Conservation (phyloP, 2,797 vertebrate species). For the Apogon hyalosoma region DNA sequence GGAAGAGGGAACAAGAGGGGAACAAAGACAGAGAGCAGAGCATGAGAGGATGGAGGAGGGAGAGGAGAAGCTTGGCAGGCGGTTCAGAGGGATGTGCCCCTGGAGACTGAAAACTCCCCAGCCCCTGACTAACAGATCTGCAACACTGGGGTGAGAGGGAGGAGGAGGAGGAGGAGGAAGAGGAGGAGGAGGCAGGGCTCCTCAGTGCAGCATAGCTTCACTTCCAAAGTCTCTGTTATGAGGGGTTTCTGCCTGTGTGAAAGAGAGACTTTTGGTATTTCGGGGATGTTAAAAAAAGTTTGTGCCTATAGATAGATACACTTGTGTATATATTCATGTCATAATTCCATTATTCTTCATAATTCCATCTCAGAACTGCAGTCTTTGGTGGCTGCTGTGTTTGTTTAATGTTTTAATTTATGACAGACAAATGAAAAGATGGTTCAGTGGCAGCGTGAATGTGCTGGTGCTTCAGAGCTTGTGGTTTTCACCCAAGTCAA, state of each 20-base stretch:
- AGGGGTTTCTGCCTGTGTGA: slow-evolving; percentile 36
- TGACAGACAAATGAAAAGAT: slow-evolving; percentile 63
- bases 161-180: slow-evolving; percentile 26
- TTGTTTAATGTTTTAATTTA: slow-evolving; percentile 64
- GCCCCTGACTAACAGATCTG: slow-evolving; percentile 73
- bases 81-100: slow-evolving; percentile 79
- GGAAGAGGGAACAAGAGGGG: slow-evolving; percentile 54
- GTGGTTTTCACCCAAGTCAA: slow-evolving; percentile 61
- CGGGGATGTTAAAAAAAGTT: slow-evolving; percentile 6
- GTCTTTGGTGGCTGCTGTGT: slow-evolving; percentile 51
- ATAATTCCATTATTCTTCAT: not conserved
- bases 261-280: slow-evolving; percentile 29
- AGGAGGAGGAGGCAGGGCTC: slow-evolving; percentile 44
- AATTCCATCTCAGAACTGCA: slow-evolving; percentile 1
- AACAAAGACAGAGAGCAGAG: slow-evolving; percentile 53
- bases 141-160: slow-evolving; percentile 66
- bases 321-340: slow-evolving; percentile 16
- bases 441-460: slow-evolving; percentile 68
- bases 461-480: slow-evolving; percentile 56
- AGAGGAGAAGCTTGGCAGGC: slow-evolving; percentile 78
- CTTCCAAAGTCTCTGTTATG: slow-evolving; percentile 53
- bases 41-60: slow-evolving; percentile 57
- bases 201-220: slow-evolving; percentile 38
- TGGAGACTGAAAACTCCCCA: slow-evolving; percentile 77
- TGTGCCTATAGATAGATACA: slow-evolving; percentile 7